These are phyloP conservation scores for Osmoderma eremita DNA, from an alignment of 2,888 invertebrate genomes.

Conservation along the genomic window DNA sequence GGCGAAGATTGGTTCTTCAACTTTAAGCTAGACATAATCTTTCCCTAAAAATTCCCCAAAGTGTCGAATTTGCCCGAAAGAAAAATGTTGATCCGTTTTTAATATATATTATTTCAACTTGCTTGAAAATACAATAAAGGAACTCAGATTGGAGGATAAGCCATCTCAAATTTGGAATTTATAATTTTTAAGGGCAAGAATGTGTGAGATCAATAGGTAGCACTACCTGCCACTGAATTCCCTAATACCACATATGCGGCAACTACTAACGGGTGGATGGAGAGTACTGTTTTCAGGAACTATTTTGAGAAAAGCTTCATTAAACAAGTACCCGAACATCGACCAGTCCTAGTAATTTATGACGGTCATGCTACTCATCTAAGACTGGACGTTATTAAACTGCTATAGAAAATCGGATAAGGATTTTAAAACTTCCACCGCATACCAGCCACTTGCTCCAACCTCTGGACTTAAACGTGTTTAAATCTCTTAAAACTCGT, in stretches of 20 bases:
- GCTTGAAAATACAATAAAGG: constrained; percentile 43
- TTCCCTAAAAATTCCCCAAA: constrained; percentile 49
- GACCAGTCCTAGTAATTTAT: constrained; percentile 51
- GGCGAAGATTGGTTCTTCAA: constrained; percentile 51
- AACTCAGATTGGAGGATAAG: constrained; percentile 48
- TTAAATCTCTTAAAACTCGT: constrained; percentile 4
- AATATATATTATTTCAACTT: constrained; percentile 46
- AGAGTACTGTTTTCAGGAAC: constrained; percentile 50
- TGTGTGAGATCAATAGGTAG: constrained; percentile 57
- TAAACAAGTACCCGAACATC: constrained; percentile 43
- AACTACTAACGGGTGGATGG: constrained; percentile 55
- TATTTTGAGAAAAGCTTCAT: constrained; percentile 50
- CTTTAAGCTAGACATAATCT: constrained; percentile 48
- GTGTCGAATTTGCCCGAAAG: constrained; percentile 48
- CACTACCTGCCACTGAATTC: constrained; percentile 49
- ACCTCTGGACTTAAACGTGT: constrained; percentile 50
- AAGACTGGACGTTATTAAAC: constrained; percentile 45
- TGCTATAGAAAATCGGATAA: constrained; percentile 48
- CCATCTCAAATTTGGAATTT: constrained; percentile 51
- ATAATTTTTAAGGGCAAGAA: constrained; percentile 57
- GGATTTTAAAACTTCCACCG: constrained; percentile 50
- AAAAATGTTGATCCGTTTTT: constrained; percentile 49
- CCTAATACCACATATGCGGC: constrained; percentile 53
- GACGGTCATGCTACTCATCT: constrained; percentile 52
- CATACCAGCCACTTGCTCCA: constrained; percentile 51